Base-by-base conservation (phyloP, 2,797 vertebrate genomes). In the Schizopygopsis malacanthus region DNA sequence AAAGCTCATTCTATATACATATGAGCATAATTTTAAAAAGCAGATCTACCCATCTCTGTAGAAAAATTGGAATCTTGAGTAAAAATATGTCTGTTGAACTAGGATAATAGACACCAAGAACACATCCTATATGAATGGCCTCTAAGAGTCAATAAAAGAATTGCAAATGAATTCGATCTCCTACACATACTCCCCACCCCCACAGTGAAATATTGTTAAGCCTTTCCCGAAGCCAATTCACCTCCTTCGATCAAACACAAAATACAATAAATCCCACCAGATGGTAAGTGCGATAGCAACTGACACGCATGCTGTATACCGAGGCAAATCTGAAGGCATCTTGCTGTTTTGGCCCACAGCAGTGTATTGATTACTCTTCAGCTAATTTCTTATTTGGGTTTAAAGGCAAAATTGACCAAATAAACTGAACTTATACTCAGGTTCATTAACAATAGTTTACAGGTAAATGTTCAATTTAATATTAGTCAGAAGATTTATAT, bases 171-270 rank as follows among this genome's bases (percentile, higher is more conserved):
- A 56, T 41, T 22, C 4, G 9, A 18, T 28, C 20, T 28, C 39
- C 47, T 37, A 73, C 18, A 73, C 3, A 37, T 13, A 78, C 18
- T 50, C 2, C 20, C 76, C 65, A n/a, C 76, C 76, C 67, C 52
- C 84, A 73, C 67, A 73, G 77, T 0, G 9, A 73, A 16, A 52
- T 50, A 61, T 43, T 63, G 20, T 79, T 70, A 71, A 69, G 43
- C 82, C 63, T 70, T 76, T 81, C 16, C 39, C 50, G 70, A 77
- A 81, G 61, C 79, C 63, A 85, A 20, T 78, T 69, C 39, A 56
- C 52, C 65, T 78, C 79, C 52, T 78, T 39, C 33, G 63, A 10
- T 56, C 65, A 78, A 52, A 82, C 2, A 81, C 12, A 59, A 72
- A 70, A 82, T 50, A 52, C 5, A 43, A 16, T 2, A 78, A 75